A percentile compares a stretch with the other conserved stretches of the same genome.
phyloP scores from a whole-genome alignment of 2,797 vertebrate genomes.

The Malacoraja senta region DNA sequence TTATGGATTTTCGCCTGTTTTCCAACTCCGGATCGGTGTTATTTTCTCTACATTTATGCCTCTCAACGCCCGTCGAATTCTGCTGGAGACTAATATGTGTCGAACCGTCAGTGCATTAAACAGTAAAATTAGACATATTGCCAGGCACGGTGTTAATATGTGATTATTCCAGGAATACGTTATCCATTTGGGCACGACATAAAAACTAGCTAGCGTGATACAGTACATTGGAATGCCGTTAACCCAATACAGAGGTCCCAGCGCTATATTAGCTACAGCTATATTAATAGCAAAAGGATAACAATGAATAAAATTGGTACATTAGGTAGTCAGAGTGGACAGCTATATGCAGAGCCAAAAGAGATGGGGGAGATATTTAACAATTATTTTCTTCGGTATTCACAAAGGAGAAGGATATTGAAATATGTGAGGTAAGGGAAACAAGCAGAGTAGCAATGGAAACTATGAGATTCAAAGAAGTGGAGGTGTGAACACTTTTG shows the following conservation, averaged over 20 bases:
- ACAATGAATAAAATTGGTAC: too few relatives aligned
- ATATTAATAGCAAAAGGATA: too few relatives aligned
- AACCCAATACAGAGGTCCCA: not conserved
- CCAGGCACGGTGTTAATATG: not conserved
- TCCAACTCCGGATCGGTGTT: not conserved
- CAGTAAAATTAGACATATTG: not conserved
- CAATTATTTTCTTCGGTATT: too few relatives aligned
- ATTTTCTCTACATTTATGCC: not conserved
- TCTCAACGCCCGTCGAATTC: not conserved
- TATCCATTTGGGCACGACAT: not conserved
- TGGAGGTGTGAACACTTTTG: too few relatives aligned
- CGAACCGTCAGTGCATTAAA: not conserved
- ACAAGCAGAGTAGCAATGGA: too few relatives aligned
- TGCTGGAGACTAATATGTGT: not conserved
- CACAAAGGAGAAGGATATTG: too few relatives aligned
- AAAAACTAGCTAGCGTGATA: not conserved
- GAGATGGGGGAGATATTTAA: too few relatives aligned
- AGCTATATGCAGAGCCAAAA: too few relatives aligned
- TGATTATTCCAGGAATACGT: not conserved
- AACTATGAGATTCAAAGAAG: too few relatives aligned
- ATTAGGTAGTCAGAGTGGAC: too few relatives aligned
- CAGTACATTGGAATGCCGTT: not conserved
- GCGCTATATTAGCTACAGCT: too few relatives aligned
- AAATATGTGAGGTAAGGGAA: too few relatives aligned
- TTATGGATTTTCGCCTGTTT: not conserved